These are phyloP conservation scores for Gonioctena quinquepunctata DNA, from an alignment of 1,140 invertebrate genomes.

Conservation along the genomic window DNA sequence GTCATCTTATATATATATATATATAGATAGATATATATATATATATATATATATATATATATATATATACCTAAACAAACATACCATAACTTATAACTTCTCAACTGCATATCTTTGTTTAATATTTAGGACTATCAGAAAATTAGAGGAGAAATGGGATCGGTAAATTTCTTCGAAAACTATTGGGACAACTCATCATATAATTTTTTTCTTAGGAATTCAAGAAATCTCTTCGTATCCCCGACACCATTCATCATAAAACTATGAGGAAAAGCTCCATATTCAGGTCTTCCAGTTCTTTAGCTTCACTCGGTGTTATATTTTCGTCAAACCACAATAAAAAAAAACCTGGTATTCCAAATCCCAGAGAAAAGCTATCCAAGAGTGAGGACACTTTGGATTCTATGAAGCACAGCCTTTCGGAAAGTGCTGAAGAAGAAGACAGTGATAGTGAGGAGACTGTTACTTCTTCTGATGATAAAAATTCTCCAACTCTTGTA, in stretches of 20 bases:
- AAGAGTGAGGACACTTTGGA: constrained; percentile 49
- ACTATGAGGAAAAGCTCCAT: constrained; percentile 56
- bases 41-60: no score
- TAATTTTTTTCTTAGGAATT: constrained; percentile 60
- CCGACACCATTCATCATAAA: constrained; percentile 57
- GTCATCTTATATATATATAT: no score
- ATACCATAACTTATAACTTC: no score
- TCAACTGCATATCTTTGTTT: no score
- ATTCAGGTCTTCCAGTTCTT: constrained; percentile 58
- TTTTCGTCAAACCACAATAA: constrained; percentile 51
- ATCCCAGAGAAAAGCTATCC: constrained; percentile 28
- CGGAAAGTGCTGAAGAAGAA: constrained; percentile 31
- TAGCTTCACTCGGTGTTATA: constrained; percentile 59
- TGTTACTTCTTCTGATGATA: constrained; percentile 18
- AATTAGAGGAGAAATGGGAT: constrained; percentile 31
- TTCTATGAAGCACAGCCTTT: constrained; percentile 37
- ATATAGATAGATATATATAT: no score
- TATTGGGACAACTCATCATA: background rate
- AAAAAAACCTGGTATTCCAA: constrained; percentile 35
- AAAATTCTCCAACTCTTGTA: constrained; percentile 21
- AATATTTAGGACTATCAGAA: constrained; percentile 28
- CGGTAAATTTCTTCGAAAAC: constrained; percentile 26
- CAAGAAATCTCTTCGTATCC: constrained; percentile 60
- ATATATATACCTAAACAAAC: no score
- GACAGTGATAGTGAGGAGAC: constrained; percentile 20